Evolutionary conservation across 2,797 vertebrate species (phyloP).

Genomic region (Schizothorax lantsangensis): DNA sequence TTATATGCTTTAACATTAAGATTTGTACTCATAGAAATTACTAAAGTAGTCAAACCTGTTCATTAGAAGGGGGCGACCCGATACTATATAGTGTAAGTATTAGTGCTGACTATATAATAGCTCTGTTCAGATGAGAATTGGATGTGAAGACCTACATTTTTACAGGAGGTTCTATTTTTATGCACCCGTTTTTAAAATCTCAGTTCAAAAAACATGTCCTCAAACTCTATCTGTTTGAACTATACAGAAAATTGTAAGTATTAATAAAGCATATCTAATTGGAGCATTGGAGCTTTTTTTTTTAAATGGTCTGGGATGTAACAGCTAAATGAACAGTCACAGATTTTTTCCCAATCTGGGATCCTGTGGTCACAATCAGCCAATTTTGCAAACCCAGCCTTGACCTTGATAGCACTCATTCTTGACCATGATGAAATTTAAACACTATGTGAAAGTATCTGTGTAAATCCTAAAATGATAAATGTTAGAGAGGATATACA

Average conservation of each 20-base stretch:
- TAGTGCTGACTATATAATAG: not conserved
- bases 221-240: not conserved
- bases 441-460: not conserved
- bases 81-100: not conserved
- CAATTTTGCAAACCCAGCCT: not conserved
- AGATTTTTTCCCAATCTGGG: not conserved
- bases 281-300: not conserved
- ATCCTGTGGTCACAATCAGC: not conserved
- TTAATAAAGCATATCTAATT: not conserved
- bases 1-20: too few relatives aligned
- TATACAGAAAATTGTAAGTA: not conserved
- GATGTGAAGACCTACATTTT: not conserved
- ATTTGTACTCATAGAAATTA: too few relatives aligned
- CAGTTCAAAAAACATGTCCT: not conserved
- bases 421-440: not conserved
- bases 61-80: too few relatives aligned
- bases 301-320: not conserved
- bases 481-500: not conserved
- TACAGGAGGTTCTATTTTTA: conserved; percentile 14
- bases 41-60: too few relatives aligned
- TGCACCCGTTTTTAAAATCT: not conserved
- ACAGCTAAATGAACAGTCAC: not conserved
- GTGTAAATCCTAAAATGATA: conserved; percentile 1
- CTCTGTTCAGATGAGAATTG: conserved; percentile 1
- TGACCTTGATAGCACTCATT: conserved; percentile 4